Evolutionary conservation across 2,113 vertebrate species (phyloP), one percentile per base, ranked within the genome.

Genomic region (Ciconia boyciana): DNA sequence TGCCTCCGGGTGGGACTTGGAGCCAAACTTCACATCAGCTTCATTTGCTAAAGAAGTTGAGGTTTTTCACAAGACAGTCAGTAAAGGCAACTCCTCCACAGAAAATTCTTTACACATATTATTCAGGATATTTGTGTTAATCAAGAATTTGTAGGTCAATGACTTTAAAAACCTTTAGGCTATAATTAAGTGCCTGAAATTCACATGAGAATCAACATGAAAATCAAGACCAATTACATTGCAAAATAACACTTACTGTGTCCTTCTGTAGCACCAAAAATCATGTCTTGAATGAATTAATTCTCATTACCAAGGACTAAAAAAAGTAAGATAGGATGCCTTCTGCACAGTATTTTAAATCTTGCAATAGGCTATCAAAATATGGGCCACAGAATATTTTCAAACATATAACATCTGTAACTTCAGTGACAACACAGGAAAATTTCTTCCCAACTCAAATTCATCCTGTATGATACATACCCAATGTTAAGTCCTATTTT

Each of bases 141-240:
- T 92, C 75, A 92, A 70, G 65, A 85, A 75, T 75, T 85, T 79
- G 65, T 79, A 82, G 79, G 69, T 82, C 89, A 95, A 85, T 48
- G 20, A 48, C 16, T 85, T 90, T 8, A 29, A 71, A 87, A 82
- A 39, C 26, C 51, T 92, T 88, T 29, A 88, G 44, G 41, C 86
- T 94, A 62, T 87, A 90, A 88, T 79, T 90, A 96, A 85, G 51
- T 22, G 3, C 41, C 69, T 90, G 70, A 88, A 90, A 88, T 43
- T 62, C 91, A 72, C n/a, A 46, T 41, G 64, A 74, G 69, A 92
- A 77, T 65, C 71, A 51, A 77, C 64, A 68, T 13, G n/a, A 48
- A 90, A 92, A 94, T 93, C 87, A 87, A 92, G 89, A 32, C 21
- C 26, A 85, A 54, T 83, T 89, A 82, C 68, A 49, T 0, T 31